phyloP scores from a whole-genome alignment of 2,797 vertebrate species.

The Pseudomugil tenellus region DNA sequence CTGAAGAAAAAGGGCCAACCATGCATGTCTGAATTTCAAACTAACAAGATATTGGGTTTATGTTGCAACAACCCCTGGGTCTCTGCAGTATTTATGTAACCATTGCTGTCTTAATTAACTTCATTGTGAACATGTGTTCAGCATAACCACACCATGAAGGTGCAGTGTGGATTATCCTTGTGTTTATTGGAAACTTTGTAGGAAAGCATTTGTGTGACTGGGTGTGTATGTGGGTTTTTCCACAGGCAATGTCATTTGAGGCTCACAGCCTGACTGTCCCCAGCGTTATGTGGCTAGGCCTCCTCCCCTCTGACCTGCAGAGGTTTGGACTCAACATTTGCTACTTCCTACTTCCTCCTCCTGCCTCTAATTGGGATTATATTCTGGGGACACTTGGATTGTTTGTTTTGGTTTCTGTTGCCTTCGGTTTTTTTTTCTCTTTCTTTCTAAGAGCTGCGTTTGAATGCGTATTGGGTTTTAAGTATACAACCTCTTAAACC shows the following conservation, averaged over 20 bases:
- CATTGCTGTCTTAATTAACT: constrained; percentile 31
- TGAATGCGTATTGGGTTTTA: constrained; percentile 71
- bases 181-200: constrained; percentile 47
- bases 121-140: constrained; percentile 43
- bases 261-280: constrained; percentile 94
- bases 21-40: constrained; percentile 46
- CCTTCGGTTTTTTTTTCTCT: constrained; percentile 54
- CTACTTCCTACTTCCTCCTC: constrained; percentile 76
- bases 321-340: constrained; percentile 86
- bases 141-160: constrained; percentile 15
- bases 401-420: constrained; percentile 81
- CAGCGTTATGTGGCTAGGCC: constrained; percentile 94
- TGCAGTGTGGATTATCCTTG: constrained; percentile 29
- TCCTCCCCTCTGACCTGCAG: constrained; percentile 95
- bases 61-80: constrained; percentile 34
- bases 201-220: constrained; percentile 29
- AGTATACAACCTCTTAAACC: constrained; percentile 70
- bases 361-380: constrained; percentile 79
- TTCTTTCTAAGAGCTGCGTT: constrained; percentile 44
- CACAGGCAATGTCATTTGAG: constrained; percentile 97
- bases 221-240: constrained; percentile 58
- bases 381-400: constrained; percentile 76
- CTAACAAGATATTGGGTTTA: constrained; percentile 46
- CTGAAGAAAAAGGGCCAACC: constrained; percentile 40
- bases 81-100: constrained; percentile 45